A percentile compares a stretch with the other conserved stretches of the same genome.
phyloP scores from a whole-genome alignment of 2,797 vertebrate genomes.

The Acomys russatus region DNA sequence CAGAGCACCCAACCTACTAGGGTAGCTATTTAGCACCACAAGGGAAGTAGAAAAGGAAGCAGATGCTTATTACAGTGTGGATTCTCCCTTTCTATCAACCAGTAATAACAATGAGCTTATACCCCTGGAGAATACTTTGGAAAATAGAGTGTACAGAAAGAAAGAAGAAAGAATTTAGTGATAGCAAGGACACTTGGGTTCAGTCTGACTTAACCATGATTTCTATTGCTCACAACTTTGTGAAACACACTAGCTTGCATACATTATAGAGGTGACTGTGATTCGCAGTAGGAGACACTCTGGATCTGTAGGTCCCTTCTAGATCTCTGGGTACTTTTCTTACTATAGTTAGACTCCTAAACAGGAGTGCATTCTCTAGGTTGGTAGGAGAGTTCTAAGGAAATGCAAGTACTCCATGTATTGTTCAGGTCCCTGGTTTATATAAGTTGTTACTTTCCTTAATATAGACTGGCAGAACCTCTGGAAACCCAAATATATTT shows the following conservation, averaged over 20 bases:
- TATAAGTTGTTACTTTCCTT: constrained; percentile 30
- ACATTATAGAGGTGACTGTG: neutral
- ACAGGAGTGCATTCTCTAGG: neutral
- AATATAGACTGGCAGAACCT: neutral
- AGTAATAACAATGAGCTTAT: constrained; percentile 21
- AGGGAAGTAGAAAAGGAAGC: constrained; percentile 42
- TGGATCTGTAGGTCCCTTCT: neutral
- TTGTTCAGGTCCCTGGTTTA: constrained; percentile 10
- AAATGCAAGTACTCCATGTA: neutral
- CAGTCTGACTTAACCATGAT: constrained; percentile 16
- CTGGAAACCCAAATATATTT: constrained; percentile 28
- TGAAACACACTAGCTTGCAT: constrained; percentile 13
- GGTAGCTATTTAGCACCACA: neutral
- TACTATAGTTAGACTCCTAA: constrained; percentile 19
- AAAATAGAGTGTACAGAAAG: constrained; percentile 27
- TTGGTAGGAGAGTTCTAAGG: neutral
- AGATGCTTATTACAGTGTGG: constrained; percentile 32
- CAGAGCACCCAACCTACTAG: neutral
- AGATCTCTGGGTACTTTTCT: constrained; percentile 41
- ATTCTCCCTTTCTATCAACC: neutral
- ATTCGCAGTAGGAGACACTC: neutral
- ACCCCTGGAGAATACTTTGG: neutral
- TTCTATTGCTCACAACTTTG: constrained; percentile 37
- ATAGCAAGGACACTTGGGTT: constrained; percentile 15
- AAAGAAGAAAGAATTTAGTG: constrained; percentile 12